Evolutionary conservation across 2,888 invertebrate genomes (phyloP), one percentile per base, ranked within the genome.

Genomic region (Cantharis flavilabris): DNA sequence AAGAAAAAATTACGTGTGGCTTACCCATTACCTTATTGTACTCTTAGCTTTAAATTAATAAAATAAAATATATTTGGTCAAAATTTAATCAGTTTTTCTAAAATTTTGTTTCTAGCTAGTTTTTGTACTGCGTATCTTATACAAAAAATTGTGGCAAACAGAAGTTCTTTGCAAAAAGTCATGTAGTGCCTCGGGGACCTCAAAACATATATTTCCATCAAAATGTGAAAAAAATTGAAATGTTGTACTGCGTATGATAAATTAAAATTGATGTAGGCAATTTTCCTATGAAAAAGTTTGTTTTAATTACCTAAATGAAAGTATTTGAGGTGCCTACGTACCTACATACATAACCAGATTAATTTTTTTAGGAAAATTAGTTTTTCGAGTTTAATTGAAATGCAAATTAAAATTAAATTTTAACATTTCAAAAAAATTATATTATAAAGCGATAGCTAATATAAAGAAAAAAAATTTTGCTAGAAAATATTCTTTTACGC

Each of bases 401-500:
- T 3, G 65, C n/a, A 65, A 65, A 65, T 65, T 65, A n/a, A 65
- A 67, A 65, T 13, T 13, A 65, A 65, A 65, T 65, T 65, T 23
- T 9, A 10, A 23, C 23, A 26, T n/a, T 23, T 20, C 7, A 0
- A n/a, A 67, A 67, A 23, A 67, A 67, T 9, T 67, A 67, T n/a
- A n/a, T 49, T n/a, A 49, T 23, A 67, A 23, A 23, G 23, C 23
- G n/a, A 67, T 67, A n/a, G 23, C 65, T 20, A 67, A 23, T 67
- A 67, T 9, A 23, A 23, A 23, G 9, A 23, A 67, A 23, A 14
- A 67, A 67, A 26, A 11, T 62, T 69, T 49, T 28, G 16, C 7
- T n/a, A 65, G 33, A 49, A 63, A 62, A 30, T 67, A 62, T 69
- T 28, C 28, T 30, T 73, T 73, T 69, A 73, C 23, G 49, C 49